Conservation (phyloP, 2,113 vertebrate species). For the Otis tarda region DNA sequence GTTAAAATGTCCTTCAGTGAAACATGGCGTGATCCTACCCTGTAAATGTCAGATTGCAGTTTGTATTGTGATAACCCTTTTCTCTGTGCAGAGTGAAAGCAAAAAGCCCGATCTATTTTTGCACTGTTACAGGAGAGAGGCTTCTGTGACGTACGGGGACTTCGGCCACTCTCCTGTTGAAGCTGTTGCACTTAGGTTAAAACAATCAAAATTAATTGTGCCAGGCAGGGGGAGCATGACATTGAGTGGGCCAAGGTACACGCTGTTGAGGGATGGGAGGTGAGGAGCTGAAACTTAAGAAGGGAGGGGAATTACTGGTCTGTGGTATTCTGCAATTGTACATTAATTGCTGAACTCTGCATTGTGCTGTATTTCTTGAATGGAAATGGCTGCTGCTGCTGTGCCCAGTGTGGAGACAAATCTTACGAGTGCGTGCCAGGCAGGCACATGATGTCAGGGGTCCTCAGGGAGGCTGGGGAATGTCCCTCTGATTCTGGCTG, state of each 20-base stretch:
- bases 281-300: not conserved
- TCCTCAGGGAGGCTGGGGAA: not conserved
- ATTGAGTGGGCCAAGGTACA: not conserved
- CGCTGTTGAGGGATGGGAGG: not conserved
- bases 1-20: not conserved
- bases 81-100: not conserved
- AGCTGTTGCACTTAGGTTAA: not conserved
- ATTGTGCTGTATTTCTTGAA: not conserved
- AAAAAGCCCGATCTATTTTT: not conserved
- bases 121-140: not conserved
- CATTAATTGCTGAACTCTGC: not conserved
- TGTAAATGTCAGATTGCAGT: not conserved
- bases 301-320: not conserved
- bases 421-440: not conserved
- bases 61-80: not conserved
- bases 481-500: not conserved
- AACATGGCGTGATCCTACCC: not conserved
- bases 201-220: not conserved
- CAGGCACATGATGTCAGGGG: accelerated
- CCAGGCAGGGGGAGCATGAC: not conserved
- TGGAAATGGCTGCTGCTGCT: not conserved
- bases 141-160: not conserved
- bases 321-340: not conserved
- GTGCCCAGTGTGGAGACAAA: not conserved
- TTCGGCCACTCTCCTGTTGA: not conserved